phyloP scores from a whole-genome alignment of 2,797 vertebrate species.

The Lutjanus campechanus region DNA sequence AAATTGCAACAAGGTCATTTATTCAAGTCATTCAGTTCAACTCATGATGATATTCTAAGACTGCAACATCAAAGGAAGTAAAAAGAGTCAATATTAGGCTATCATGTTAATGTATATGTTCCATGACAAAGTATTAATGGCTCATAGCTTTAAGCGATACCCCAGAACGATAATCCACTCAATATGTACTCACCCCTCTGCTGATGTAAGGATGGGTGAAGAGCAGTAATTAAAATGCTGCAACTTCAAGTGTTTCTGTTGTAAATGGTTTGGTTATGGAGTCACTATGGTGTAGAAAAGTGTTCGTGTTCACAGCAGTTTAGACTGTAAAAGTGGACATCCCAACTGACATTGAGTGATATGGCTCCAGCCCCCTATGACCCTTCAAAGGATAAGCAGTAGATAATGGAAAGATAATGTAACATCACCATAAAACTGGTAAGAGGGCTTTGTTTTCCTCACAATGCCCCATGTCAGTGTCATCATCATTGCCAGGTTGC shows the following conservation, averaged over 20 bases:
- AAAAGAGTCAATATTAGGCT: background rate
- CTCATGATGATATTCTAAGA: background rate
- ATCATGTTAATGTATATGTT: background rate
- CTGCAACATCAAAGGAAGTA: background rate
- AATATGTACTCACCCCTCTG: no score
- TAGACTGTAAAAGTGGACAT: background rate
- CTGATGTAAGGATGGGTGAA: no score
- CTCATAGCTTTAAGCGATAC: no score
- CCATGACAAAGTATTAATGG: background rate
- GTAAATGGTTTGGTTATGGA: background rate
- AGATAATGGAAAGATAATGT: background rate
- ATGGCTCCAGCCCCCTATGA: no score
- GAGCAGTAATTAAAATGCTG: constrained; percentile 15
- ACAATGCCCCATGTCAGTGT: constrained; percentile 1
- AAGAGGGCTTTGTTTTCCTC: constrained; percentile 6
- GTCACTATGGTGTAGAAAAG: constrained; percentile 7
- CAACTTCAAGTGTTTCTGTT: constrained; percentile 8
- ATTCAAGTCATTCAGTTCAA: background rate
- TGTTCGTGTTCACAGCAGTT: background rate
- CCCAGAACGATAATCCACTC: no score
- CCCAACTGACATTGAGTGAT: no score
- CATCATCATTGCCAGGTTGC: background rate
- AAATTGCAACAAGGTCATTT: background rate
- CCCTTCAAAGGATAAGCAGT: no score
- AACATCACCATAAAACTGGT: constrained; percentile 2